Evolutionary conservation across 2,113 vertebrate genomes (phyloP).

Genomic region (Cisticola juncidis): DNA sequence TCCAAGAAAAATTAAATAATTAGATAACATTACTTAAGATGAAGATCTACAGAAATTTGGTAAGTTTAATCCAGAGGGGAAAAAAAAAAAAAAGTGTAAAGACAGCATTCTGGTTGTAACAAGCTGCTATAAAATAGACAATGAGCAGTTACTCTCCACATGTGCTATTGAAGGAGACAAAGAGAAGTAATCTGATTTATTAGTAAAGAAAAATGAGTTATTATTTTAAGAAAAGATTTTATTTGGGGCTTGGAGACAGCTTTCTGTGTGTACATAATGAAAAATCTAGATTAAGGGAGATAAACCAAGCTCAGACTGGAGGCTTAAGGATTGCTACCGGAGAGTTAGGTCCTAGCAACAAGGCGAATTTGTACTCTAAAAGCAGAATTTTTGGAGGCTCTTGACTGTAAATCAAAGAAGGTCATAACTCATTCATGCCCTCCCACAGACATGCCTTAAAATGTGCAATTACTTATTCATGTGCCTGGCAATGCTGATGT

Average conservation of each 20-base stretch:
- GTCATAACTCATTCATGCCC: neutral
- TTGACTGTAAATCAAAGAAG: neutral
- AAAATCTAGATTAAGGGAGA: neutral
- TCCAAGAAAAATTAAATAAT: neutral
- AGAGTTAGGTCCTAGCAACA: neutral
- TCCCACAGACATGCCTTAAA: neutral
- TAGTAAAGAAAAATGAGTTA: neutral
- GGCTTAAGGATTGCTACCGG: neutral
- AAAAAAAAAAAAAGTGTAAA: neutral
- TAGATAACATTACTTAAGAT: neutral
- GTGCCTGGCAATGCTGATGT: neutral
- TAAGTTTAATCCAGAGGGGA: neutral
- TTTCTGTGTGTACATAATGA: neutral
- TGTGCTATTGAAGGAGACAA: neutral
- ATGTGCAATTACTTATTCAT: conserved; percentile 9
- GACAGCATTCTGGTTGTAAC: neutral
- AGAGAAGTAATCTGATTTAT: neutral
- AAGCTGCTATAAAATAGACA: neutral
- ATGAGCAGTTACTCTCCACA: neutral
- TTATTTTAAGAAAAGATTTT: neutral
- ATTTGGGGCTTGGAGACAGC: neutral
- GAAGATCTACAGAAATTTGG: neutral
- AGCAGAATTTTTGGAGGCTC: neutral
- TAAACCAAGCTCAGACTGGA: neutral
- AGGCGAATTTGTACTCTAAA: neutral